Percentiles rank a stretch among this genome's conserved stretches.
Evolutionary conservation across 1,140 invertebrate genomes (phyloP).

Genomic region (Bradynema listronoti): DNA sequence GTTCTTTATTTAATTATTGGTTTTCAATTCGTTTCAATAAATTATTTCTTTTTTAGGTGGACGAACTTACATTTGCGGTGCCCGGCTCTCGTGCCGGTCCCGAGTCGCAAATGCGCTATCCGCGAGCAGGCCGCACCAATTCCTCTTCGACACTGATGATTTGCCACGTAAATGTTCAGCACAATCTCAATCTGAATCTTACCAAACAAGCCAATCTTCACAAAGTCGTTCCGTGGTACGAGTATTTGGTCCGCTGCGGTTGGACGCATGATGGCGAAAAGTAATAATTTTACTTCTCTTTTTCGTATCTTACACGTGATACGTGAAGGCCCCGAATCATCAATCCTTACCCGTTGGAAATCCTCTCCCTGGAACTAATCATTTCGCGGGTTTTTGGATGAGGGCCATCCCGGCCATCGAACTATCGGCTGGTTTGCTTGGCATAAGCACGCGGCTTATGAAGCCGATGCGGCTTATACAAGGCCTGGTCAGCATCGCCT

Average conservation of each 20-base stretch:
- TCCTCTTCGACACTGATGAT: constrained; percentile 20
- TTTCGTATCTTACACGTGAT: too few species aligned
- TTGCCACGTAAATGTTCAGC: constrained; percentile 24
- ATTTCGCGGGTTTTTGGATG: too few species aligned
- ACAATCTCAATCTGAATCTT: constrained; percentile 17
- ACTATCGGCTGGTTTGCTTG: too few species aligned
- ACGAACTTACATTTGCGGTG: constrained; percentile 26
- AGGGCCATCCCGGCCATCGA: too few species aligned
- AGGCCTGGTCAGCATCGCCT: too few species aligned
- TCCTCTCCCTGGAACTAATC: too few species aligned
- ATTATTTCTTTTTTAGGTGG: constrained; percentile 7
- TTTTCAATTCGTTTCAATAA: neutral
- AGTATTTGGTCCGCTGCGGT: constrained; percentile 32
- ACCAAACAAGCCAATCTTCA: constrained; percentile 13
- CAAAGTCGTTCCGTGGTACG: constrained; percentile 32
- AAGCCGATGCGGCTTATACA: too few species aligned
- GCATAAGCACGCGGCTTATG: too few species aligned
- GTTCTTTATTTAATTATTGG: neutral
- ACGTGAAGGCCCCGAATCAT: too few species aligned
- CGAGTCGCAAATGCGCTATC: constrained; percentile 30
- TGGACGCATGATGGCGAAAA: constrained; percentile 35
- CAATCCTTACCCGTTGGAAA: too few species aligned
- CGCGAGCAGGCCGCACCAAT: constrained; percentile 33
- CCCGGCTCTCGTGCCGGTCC: constrained; percentile 11
- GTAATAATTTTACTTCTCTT: too few species aligned